Conservation (phyloP, 2,113 vertebrate genomes). For the Agelaius phoeniceus region DNA sequence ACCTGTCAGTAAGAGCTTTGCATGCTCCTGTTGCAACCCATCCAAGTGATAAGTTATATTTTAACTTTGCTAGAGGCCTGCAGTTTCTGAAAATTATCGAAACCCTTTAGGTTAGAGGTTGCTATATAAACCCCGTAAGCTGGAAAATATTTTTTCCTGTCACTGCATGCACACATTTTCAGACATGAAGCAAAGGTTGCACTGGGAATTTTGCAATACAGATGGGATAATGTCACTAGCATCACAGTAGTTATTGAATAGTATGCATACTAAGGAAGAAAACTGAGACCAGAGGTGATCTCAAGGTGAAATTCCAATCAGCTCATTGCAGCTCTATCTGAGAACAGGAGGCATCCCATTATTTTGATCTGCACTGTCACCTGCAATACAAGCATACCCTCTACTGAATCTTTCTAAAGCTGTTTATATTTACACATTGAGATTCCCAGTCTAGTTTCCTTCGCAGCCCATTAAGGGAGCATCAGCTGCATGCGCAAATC, state of each 20-base stretch:
- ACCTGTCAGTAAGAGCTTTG: background rate
- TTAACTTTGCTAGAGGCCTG: background rate
- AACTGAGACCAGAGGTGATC: background rate
- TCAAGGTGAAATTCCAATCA: constrained; percentile 7
- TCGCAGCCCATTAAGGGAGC: background rate
- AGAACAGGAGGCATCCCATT: background rate
- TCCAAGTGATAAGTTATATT: background rate
- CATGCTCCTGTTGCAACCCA: background rate
- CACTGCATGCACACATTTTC: background rate
- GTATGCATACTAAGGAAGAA: background rate
- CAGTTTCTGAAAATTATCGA: background rate
- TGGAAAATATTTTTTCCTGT: background rate
- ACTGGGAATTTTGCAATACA: background rate
- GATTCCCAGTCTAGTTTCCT: background rate
- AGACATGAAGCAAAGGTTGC: background rate
- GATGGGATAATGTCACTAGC: background rate
- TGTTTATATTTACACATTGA: background rate
- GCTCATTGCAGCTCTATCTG: background rate
- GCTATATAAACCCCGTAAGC: background rate
- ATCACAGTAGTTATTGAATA: background rate
- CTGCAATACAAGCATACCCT: background rate
- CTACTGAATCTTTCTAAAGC: background rate
- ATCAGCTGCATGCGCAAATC: background rate
- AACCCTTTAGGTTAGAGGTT: background rate
- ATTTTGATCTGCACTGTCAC: constrained; percentile 12